These are phyloP conservation scores for Leptura quadrifasciata DNA, from an alignment of 2,888 invertebrate species.

Conservation along the genomic window DNA sequence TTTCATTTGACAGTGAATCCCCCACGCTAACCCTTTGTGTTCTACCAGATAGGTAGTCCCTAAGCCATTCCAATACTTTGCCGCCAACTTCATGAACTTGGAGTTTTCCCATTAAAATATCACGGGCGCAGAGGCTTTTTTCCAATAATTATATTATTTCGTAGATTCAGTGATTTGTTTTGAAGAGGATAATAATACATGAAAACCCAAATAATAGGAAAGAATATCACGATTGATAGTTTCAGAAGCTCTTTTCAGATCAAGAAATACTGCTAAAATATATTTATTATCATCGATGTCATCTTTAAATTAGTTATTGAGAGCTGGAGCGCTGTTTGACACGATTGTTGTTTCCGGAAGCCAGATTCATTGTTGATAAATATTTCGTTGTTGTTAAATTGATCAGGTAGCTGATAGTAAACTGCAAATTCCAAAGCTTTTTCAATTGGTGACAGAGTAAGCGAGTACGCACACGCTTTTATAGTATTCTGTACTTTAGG, in stretches of 20 bases:
- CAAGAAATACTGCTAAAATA: no score
- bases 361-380: background rate
- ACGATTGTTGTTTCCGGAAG: background rate
- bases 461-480: background rate
- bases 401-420: background rate
- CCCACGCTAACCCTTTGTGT: background rate
- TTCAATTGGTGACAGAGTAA: background rate
- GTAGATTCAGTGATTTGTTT: no score
- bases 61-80: background rate
- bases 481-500: constrained; percentile 7
- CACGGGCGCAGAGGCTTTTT: no score
- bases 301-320: no score
- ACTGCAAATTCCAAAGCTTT: background rate
- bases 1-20: background rate
- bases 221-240: no score
- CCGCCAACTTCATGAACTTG: constrained; percentile 1
- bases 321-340: background rate
- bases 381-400: background rate
- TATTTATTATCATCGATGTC: no score
- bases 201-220: no score
- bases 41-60: constrained; percentile 8
- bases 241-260: no score
- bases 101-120: no score
- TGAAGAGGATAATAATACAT: no score
- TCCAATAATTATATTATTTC: no score